Base-by-base conservation (phyloP, 2,888 invertebrate species). In the Aphelenchoides bicaudatus region DNA sequence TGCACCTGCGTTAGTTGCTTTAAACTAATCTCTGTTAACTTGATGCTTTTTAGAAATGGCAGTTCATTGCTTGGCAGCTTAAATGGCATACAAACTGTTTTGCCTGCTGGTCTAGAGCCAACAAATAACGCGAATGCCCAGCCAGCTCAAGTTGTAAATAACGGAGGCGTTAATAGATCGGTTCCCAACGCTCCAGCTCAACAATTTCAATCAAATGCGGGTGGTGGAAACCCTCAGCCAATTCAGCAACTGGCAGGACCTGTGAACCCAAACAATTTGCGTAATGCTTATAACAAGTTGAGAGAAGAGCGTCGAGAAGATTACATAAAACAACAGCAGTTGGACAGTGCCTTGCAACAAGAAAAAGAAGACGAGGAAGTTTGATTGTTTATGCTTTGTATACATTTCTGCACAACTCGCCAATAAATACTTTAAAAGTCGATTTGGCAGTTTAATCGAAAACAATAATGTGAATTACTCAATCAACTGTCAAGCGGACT, bases 301-400 rank as follows among this genome's bases (percentile, higher is more conserved):
- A 37, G 39, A 25, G 1, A 51, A 38, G 52, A 51, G 16, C 31
- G 52, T 16, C 31, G 37, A 16, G n/a, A 34, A n/a, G 28, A 51
- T 23, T 51, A 51, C 39, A 39, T 38, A 29, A 51, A 51, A 30
- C 52, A 51, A 30, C 52, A 28, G 38, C 21, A 34, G 28, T 21
- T 31, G 21, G 52, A 51, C 19, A 39, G 21, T 10, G 52, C 52
- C 13, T 37, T n/a, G 16, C 23, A 38, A 50, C 27, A 27, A 19
- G 52, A 34, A 28, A 56, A 38, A 58, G 37, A 58, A 37, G 39
- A 57, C 25, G 58, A 38, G 56, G 58, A 34, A 10, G 43, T 43
- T 10, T 43, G 23, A 21, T 19, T 19, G n/a, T n/a, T n/a, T n/a
- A n/a, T n/a, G n/a, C n/a, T n/a, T n/a, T n/a, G n/a, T n/a, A n/a